These are phyloP conservation scores for Lophius piscatorius DNA, from an alignment of 2,113 vertebrate species.

Conservation along the genomic window DNA sequence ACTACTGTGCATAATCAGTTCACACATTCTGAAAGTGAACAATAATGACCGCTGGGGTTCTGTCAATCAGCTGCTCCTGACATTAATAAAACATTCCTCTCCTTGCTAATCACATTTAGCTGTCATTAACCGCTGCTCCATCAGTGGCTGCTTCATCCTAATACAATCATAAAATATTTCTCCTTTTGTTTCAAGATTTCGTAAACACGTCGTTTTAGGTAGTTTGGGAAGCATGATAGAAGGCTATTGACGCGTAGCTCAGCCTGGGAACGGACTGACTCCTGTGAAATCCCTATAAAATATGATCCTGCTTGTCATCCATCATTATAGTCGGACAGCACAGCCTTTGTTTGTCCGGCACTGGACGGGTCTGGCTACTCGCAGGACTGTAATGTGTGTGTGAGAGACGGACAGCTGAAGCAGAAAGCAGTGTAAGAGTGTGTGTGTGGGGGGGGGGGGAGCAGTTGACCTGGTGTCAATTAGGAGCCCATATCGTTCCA, in stretches of 20 bases:
- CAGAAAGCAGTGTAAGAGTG: conserved; percentile 47
- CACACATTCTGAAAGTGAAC: conserved; percentile 24
- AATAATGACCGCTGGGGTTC: conserved; percentile 32
- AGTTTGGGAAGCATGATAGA: conserved; percentile 32
- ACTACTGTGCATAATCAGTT: conserved; percentile 28
- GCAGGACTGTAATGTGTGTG: conserved; percentile 26
- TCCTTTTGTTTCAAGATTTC: conserved; percentile 16
- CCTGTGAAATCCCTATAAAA: conserved; percentile 67
- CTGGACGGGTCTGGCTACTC: conserved; percentile 51
- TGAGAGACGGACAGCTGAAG: conserved; percentile 43
- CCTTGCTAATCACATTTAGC: conserved; percentile 57
- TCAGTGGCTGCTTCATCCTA: conserved; percentile 47
- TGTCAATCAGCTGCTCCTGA: conserved; percentile 51
- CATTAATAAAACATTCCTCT: conserved; percentile 56
- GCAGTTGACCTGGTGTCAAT: conserved; percentile 76
- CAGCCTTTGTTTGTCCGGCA: conserved; percentile 64
- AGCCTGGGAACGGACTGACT: conserved; percentile 72
- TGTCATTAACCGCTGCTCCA: conserved; percentile 26
- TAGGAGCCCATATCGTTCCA: conserved; percentile 69
- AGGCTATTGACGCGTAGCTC: conserved; percentile 46
- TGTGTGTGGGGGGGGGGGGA: conserved; percentile 34
- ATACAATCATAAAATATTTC: conserved; percentile 55
- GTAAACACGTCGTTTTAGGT: conserved; percentile 15
- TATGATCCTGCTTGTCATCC: conserved; percentile 54
- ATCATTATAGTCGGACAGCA: conserved; percentile 64